Evolutionary conservation across 2,797 vertebrate species (phyloP), one percentile per base, ranked within the genome.

Genomic region (Tiaroga cobitis): DNA sequence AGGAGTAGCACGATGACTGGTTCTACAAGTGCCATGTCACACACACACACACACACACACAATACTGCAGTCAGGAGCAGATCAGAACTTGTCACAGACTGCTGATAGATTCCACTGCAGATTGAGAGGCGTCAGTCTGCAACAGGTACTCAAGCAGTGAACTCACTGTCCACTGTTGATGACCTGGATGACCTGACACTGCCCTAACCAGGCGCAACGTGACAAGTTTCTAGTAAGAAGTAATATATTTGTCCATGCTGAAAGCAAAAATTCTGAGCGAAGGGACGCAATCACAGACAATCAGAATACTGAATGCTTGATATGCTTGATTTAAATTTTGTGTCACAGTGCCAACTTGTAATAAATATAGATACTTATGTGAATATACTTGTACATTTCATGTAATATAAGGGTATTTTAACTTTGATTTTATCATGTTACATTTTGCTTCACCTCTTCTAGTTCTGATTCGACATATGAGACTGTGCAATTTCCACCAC

Each of bases 101-200:
- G 85, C 79, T 86, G 85, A 92, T 81, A 91, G 88, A 83, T 76
- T 76, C 85, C 84, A 78, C 76, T 83, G 54, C 84, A 88, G 89
- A 90, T 80, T 83, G 89, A 90, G 84, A 82, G 88, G 77, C 24
- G 5, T 92, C 91, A 89, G 75, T 90, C 75, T 61, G 69, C 3
- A 61, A 86, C 88, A 43, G 67, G 4, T 80, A 87, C 89, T 82
- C 90, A 90, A 88, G 51, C 37, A 10, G 13, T 59, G 39, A 73
- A 79, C 65, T 73, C 54, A 59, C 89, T 90, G 41, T 2, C 32
- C 63, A 51, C 67, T 51, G n/a, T 37, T 74, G 59, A 54, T 2
- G 61, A 3, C 69, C 46, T 11, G 46, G 43, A 68, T 76, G 59
- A 61, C 32, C 56, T 74, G 26, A 73, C 43, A 39, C 24, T 72